Evolutionary conservation across 2,888 invertebrate genomes (phyloP).

Genomic region (Germaria angustata): DNA sequence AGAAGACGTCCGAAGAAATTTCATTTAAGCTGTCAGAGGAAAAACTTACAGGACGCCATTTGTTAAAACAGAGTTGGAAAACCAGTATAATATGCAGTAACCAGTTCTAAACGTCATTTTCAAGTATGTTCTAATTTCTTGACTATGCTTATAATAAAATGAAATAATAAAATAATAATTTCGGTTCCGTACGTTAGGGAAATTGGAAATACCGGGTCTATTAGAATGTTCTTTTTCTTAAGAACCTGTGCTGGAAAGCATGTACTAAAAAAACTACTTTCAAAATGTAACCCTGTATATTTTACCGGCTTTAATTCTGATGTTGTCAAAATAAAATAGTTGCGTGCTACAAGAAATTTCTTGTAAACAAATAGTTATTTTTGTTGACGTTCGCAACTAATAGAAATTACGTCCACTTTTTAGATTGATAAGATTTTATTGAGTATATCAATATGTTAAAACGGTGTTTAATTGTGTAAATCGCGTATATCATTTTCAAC

Average conservation of each 20-base stretch:
- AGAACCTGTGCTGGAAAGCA: too few species aligned
- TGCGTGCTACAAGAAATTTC: constrained; percentile 13
- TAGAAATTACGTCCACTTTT: not conserved
- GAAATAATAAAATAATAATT: too few species aligned
- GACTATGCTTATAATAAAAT: too few species aligned
- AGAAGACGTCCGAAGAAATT: constrained; percentile 40
- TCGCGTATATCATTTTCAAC: not conserved
- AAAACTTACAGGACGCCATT: constrained; percentile 68
- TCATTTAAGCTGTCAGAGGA: constrained; percentile 48
- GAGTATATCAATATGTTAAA: not conserved
- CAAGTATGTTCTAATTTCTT: too few species aligned
- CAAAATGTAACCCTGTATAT: not conserved
- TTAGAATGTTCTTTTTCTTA: too few species aligned
- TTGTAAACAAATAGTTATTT: constrained; percentile 19
- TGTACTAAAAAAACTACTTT: too few species aligned
- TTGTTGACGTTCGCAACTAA: constrained; percentile 22
- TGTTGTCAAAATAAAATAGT: not conserved
- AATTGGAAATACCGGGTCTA: too few species aligned
- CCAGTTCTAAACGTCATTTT: too few species aligned
- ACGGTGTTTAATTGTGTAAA: not conserved
- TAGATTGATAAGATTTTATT: not conserved
- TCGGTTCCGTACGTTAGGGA: too few species aligned
- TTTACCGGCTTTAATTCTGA: not conserved
- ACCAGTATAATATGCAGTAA: too few species aligned
- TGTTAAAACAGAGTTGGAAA: constrained; percentile 55